A percentile compares a stretch with the other conserved stretches of the same genome.
Conservation (phyloP, 2,888 invertebrate species). For the Hanleya hanleyi region DNA sequence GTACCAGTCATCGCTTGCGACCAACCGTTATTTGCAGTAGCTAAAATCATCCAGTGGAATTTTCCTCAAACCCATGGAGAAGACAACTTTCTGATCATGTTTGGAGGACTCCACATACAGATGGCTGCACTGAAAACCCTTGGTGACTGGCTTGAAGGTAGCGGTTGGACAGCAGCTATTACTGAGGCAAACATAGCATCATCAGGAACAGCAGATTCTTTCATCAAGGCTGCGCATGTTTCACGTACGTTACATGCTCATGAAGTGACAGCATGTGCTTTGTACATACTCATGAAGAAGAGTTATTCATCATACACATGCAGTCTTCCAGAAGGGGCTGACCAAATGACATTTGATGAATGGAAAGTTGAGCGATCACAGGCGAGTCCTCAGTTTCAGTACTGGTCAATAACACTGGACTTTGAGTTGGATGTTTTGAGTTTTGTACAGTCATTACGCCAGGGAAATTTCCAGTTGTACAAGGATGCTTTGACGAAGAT, state of each 20-base stretch:
- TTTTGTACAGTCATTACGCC: no score
- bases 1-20: slow-evolving; percentile 19
- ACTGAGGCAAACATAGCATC: no score
- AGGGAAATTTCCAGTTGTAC: no score
- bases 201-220: not conserved
- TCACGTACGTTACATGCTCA: not conserved
- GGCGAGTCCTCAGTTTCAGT: not conserved
- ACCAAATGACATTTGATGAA: not conserved
- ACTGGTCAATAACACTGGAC: no score
- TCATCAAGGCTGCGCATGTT: not conserved
- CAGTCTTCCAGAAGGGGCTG: not conserved
- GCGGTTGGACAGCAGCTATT: not conserved
- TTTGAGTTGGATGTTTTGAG: no score
- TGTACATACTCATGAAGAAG: not conserved
- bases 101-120: not conserved
- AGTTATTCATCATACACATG: not conserved
- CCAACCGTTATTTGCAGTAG: slow-evolving; percentile 15
- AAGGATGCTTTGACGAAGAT: no score
- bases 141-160: not conserved
- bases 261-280: not conserved
- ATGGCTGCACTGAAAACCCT: not conserved
- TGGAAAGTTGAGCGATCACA: no score
- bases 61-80: not conserved
- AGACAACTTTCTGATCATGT: not conserved
- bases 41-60: not conserved